A percentile compares a stretch with the other conserved stretches of the same genome.
Conservation (phyloP, 1,140 invertebrate species). For the Drosophila sp. region DNA sequence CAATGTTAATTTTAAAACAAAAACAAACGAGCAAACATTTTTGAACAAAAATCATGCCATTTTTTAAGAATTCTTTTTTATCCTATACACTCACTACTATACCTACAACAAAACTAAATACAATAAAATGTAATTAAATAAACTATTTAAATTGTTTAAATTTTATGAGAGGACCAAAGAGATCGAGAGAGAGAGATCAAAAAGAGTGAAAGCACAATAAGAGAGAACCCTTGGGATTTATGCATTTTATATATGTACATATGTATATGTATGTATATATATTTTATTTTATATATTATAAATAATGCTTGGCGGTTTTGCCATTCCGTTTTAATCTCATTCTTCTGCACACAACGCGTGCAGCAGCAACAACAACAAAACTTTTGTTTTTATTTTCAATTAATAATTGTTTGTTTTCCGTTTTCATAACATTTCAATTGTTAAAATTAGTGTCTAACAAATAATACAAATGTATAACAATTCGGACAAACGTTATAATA, state of each 20-base stretch:
- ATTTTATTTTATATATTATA: constrained; percentile 10
- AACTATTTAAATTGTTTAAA: constrained; percentile 64
- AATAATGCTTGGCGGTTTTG: constrained; percentile 50
- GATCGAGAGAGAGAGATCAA: background rate
- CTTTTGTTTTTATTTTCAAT: constrained; percentile 45
- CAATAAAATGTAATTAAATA: constrained; percentile 77
- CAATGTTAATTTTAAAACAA: constrained; percentile 69
- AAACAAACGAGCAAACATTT: background rate
- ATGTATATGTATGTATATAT: constrained; percentile 36
- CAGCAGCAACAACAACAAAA: constrained; percentile 13
- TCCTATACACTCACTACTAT: constrained; percentile 33
- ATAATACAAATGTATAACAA: constrained; percentile 1
- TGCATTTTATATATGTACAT: constrained; percentile 24
- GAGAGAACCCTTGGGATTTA: constrained; percentile 22
- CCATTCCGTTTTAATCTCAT: constrained; percentile 64
- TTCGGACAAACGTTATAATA: constrained; percentile 48
- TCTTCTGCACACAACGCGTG: constrained; percentile 60
- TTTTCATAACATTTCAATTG: constrained; percentile 44
- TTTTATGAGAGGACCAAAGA: constrained; percentile 6
- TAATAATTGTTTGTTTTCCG: constrained; percentile 28
- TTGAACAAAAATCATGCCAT: constrained; percentile 49
- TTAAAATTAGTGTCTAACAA: background rate
- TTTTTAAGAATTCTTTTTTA: constrained; percentile 59
- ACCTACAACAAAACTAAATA: constrained; percentile 57
- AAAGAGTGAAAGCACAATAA: background rate